Conservation (phyloP, 2,888 invertebrate species). For the Dastarcus helophoroides region DNA sequence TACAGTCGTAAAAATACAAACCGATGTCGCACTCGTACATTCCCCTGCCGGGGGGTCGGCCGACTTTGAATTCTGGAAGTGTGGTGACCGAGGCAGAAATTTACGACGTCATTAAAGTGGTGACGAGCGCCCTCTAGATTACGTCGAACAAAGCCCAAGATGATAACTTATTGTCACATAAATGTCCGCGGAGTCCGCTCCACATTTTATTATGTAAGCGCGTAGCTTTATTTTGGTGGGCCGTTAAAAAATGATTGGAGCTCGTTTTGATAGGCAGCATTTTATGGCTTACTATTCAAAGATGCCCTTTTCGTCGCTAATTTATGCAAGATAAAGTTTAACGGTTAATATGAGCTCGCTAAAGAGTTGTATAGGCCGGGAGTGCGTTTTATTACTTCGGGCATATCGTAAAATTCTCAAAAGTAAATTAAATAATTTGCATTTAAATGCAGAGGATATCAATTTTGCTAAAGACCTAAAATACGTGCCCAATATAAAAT, state of each 20-base stretch:
- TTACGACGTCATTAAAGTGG: constrained; percentile 31
- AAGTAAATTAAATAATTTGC: too few relatives aligned
- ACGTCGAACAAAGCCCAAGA: constrained; percentile 28
- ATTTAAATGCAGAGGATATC: too few relatives aligned
- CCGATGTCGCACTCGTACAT: too few relatives aligned
- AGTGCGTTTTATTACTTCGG: constrained; percentile 11
- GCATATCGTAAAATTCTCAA: too few relatives aligned
- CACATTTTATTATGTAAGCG: constrained; percentile 23
- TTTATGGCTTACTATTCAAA: constrained; percentile 17
- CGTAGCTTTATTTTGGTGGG: constrained; percentile 8
- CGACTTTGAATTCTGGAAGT: constrained; percentile 17
- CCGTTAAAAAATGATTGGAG: constrained; percentile 19
- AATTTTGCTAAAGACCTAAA: too few relatives aligned
- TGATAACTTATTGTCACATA: constrained; percentile 32
- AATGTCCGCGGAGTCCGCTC: constrained; percentile 25
- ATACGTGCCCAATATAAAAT: too few relatives aligned
- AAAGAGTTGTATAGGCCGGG: constrained; percentile 11
- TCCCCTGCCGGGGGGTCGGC: constrained; percentile 10
- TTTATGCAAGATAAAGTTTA: constrained; percentile 21
- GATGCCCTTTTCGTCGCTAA: constrained; percentile 17
- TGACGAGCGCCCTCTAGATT: constrained; percentile 29
- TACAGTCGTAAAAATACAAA: too few relatives aligned
- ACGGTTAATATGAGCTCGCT: constrained; percentile 12
- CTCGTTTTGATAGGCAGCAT: constrained; percentile 15
- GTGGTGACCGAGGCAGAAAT: constrained; percentile 24